Evolutionary conservation across 2,888 invertebrate genomes (phyloP), one percentile per base, ranked within the genome.

Genomic region (Pristionchus mayeri): DNA sequence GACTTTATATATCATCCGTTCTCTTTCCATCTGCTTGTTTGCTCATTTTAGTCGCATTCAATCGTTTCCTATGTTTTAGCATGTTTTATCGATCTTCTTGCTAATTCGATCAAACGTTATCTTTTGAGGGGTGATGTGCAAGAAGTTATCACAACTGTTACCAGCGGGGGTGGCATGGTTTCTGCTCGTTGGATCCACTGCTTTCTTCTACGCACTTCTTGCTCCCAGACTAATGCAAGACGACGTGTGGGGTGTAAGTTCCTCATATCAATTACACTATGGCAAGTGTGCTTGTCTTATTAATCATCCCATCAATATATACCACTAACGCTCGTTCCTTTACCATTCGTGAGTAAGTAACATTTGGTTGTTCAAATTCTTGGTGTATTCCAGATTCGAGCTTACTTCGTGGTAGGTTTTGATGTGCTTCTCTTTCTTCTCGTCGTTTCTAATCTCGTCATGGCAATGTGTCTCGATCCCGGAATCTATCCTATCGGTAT

Each of bases 81-180:
- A n/a, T n/a, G 18, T 67, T 37, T 67, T 37, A 21, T 6, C 37
- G 24, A 3, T 37, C 37, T 27, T 67, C 21, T 4, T 4, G 7
- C 37, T 67, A 18, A 67, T 67, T 71, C 7, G 50, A 50, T 78
- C 30, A 75, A 16, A 30, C 27, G 11, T 50, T 18, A 50, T 9
- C 27, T 44, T 50, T 50, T 34, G 21, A 50, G 78, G 78, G 78
- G 27, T n/a, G 57, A 89, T 90, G 88, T 97, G 97, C 95, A 97
- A 97, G 95, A 95, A 96, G 94, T 96, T 96, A 94, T 97, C 97
- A 94, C 96, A 97, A 95, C 97, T 96, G 95, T 95, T 98, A 95
- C 98, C 98, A 94, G 98, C 98, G 94, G 96, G 97, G 93, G 97
- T 97, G 95, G 98, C 98, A 94, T 99, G 98, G 98, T 96, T 96